Conservation (phyloP, 37 sponge, comb jelly and placozoan species). For the Cliona cf. orientalis region DNA sequence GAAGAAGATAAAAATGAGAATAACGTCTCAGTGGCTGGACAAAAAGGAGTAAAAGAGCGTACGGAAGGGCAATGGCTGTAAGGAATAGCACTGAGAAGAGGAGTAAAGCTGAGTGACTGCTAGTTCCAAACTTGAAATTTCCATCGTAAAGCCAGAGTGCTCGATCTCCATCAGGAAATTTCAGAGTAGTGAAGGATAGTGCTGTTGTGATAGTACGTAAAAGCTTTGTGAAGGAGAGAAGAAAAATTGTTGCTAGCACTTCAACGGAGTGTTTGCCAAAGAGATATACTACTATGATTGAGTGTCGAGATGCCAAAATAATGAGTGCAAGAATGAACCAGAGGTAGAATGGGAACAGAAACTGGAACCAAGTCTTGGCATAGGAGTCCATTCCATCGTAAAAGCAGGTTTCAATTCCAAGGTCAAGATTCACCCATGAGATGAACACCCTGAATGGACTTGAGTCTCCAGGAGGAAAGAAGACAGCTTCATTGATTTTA, state of each 20-base stretch:
- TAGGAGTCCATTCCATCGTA: conserved; percentile 12
- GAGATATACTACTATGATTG: neutral
- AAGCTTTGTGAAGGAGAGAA: conserved; percentile 10
- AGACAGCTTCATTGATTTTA: neutral
- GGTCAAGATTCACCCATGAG: conserved; percentile 38
- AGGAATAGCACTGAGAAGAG: too few relatives aligned
- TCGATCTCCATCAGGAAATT: too few relatives aligned
- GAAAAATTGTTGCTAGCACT: conserved; percentile 11
- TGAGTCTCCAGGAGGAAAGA: neutral
- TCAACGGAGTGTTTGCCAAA: neutral
- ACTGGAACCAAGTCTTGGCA: conserved; percentile 39
- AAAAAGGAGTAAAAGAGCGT: too few relatives aligned
- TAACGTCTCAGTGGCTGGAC: too few relatives aligned
- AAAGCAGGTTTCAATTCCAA: conserved; percentile 41
- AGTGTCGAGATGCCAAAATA: neutral
- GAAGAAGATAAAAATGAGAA: too few relatives aligned
- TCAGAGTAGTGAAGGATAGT: neutral
- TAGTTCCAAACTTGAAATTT: too few relatives aligned
- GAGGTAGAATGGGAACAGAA: conserved; percentile 21
- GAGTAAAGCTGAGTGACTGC: too few relatives aligned
- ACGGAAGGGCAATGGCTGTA: too few relatives aligned
- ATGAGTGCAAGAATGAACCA: neutral
- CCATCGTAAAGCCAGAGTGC: too few relatives aligned
- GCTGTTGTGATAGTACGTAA: neutral
- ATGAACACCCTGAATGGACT: conserved; percentile 12